Evolutionary conservation across 1,140 invertebrate genomes (phyloP), one percentile per base, ranked within the genome.

Genomic region (Anoplophora glabripennis): DNA sequence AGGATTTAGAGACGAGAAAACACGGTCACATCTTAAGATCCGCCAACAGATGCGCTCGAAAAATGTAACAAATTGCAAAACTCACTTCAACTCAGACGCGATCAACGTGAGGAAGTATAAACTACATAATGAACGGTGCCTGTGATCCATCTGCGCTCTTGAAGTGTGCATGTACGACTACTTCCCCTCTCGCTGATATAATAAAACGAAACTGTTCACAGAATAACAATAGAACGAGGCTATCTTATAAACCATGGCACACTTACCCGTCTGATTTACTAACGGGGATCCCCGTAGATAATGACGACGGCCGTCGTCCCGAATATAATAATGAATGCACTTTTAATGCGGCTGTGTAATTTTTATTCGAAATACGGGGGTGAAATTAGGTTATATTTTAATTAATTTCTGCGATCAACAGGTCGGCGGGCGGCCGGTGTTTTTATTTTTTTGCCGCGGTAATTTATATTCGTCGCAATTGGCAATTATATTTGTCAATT

Each of bases 301-400:
- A 42, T 53, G 15, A 53, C 37, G 40, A 51, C 11, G 37, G 4
- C 8, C 35, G 18, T 8, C 18, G 40, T 11, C 14, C 40, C 5
- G 18, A 53, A 53, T 51, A 34, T 33, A 53, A 53, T 53, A 53
- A 53, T 53, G 51, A 28, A 53, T 42, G 51, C 34, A 42, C 18
- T 53, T 52, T 60, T 55, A 60, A 60, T 60, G 42, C 55, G 52
- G n/a, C 55, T 55, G 58, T 55, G 52, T 57, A 33, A 62, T 62
- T 62, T 62, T 62, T 62, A 57, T 62, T 57, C 42, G 12, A 47
- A 36, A n/a, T n/a, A 34, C 17, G 35, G 35, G 44, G 34, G 42
- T 14, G 54, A 57, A 61, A 61, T 61, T 56, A 61, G 59, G 59
- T 61, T 61, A 61, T 61, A 57, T 61, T 57, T 61, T 57, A 61